Percentiles rank a stretch among this genome's conserved stretches.
These are phyloP conservation scores for Drosophila helvetica DNA, from an alignment of 2,888 invertebrate species.

Conservation along the genomic window DNA sequence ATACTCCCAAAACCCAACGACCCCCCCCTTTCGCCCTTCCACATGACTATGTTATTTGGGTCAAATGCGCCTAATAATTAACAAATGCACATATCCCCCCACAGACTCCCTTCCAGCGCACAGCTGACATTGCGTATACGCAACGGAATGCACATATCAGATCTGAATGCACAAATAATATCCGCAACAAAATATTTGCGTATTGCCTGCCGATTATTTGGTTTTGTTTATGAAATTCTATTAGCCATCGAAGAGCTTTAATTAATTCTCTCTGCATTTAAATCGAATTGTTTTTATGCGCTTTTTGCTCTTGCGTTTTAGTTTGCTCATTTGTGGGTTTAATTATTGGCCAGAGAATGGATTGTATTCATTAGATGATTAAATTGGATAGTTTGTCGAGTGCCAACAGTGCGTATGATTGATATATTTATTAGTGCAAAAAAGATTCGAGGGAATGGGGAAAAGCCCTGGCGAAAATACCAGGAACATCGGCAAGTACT, in stretches of 20 bases:
- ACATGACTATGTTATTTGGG: too few species aligned
- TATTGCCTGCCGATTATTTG: conserved; percentile 37
- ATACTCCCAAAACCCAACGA: conserved; percentile 8
- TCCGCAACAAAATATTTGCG: conserved; percentile 63
- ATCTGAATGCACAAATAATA: conserved; percentile 56
- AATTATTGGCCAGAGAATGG: conserved; percentile 32
- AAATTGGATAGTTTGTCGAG: conserved; percentile 9
- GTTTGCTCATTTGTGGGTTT: conserved; percentile 51
- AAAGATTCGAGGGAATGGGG: neutral
- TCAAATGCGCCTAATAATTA: conserved; percentile 51
- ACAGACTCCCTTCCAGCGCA: conserved; percentile 1
- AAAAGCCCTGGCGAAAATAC: neutral
- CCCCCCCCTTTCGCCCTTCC: too few species aligned
- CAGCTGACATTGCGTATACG: conserved; percentile 51
- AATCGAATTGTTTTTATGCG: conserved; percentile 37
- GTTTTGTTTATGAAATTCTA: conserved; percentile 51
- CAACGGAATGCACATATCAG: conserved; percentile 37
- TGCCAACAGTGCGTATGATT: conserved; percentile 16
- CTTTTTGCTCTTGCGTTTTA: conserved; percentile 24
- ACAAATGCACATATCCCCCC: conserved; percentile 39
- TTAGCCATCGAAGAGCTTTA: conserved; percentile 30
- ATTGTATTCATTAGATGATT: conserved; percentile 17
- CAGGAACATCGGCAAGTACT: too few species aligned
- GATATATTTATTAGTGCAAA: neutral
- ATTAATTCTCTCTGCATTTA: conserved; percentile 54